Evolutionary conservation across 2,888 invertebrate species (phyloP).

Genomic region (Teleogryllus oceanicus): DNA sequence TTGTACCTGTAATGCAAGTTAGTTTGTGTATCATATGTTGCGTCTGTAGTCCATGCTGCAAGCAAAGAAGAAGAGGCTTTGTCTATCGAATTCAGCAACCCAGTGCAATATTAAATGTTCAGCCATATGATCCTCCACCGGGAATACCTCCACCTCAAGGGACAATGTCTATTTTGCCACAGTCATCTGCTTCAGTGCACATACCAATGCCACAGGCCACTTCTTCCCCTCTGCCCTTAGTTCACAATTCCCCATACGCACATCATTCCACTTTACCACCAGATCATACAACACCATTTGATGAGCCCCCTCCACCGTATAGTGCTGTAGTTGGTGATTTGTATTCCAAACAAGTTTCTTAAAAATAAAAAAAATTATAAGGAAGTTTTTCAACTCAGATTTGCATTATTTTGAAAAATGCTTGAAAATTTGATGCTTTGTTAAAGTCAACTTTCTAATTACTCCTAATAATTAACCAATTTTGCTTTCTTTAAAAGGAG

Average conservation of each 20-base stretch:
- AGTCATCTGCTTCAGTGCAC: neutral
- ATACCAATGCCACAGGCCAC: neutral
- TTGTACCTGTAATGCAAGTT: neutral
- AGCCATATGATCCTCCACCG: neutral
- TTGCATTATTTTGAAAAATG: too few relatives aligned
- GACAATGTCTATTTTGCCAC: neutral
- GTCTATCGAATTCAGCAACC: conserved; percentile 9
- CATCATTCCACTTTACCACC: neutral
- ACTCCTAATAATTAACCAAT: too few relatives aligned
- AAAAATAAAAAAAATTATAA: too few relatives aligned
- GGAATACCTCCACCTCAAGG: neutral
- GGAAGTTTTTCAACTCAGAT: too few relatives aligned
- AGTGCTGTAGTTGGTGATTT: neutral
- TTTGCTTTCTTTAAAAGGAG: too few relatives aligned
- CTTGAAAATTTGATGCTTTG: too few relatives aligned
- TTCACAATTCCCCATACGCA: neutral
- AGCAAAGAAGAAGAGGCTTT: neutral
- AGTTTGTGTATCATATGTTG: neutral
- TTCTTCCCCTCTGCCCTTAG: neutral
- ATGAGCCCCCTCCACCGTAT: neutral
- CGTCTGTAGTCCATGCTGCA: neutral
- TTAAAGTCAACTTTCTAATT: too few relatives aligned
- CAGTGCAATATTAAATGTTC: neutral
- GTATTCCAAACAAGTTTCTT: neutral
- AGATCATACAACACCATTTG: neutral